These are phyloP conservation scores for Cuniculus paca DNA, from an alignment of 2,797 vertebrate species.

Conservation along the genomic window DNA sequence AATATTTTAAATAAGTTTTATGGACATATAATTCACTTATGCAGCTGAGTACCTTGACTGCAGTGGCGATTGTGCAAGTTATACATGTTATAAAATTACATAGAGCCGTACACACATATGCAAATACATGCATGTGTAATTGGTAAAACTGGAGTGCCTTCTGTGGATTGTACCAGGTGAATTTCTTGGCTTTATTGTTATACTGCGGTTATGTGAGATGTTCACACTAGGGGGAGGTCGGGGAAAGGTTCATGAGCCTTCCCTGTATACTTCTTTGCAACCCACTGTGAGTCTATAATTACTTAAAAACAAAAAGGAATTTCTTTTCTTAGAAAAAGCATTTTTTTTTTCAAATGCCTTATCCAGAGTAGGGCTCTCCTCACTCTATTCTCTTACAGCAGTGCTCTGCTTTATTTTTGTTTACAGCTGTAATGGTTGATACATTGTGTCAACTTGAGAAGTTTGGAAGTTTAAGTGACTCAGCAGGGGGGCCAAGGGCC, in stretches of 20 bases:
- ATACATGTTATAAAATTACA: slow-evolving; percentile 21
- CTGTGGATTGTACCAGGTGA: neutral
- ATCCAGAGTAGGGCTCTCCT: neutral
- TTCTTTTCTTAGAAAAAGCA: neutral
- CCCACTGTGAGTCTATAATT: neutral
- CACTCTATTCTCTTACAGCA: neutral
- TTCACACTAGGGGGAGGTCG: neutral
- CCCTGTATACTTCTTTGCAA: slow-evolving; percentile 26
- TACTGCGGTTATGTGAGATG: neutral
- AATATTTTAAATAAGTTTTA: slow-evolving; percentile 26
- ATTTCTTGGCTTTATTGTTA: slow-evolving; percentile 36
- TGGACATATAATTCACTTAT: slow-evolving; percentile 25
- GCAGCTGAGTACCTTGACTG: neutral
- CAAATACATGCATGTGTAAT: neutral
- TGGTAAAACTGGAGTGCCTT: neutral
- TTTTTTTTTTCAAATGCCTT: neutral
- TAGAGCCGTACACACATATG: neutral
- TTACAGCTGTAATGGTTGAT: neutral
- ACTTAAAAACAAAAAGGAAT: neutral
- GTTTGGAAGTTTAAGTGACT: too few species aligned
- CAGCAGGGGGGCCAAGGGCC: too few species aligned
- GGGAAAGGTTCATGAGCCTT: neutral
- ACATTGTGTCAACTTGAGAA: too few species aligned
- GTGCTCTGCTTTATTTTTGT: neutral
- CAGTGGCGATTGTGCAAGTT: slow-evolving; percentile 38